Base-by-base conservation (phyloP, 2,113 vertebrate species). In the Psephotus haematonotus region DNA sequence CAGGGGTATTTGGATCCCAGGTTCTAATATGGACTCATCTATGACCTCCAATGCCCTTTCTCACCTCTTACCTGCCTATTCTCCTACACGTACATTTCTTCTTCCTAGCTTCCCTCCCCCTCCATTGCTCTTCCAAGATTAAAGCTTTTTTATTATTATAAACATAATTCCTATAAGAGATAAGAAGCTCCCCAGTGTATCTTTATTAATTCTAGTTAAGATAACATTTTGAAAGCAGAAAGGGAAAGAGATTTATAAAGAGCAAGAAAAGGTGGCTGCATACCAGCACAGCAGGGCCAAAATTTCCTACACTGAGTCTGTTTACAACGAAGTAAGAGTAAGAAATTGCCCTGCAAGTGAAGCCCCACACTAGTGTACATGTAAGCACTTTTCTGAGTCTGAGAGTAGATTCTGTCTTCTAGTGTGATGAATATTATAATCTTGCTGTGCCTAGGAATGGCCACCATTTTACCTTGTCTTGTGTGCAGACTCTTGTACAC, bases 151-250 rank as follows among this genome's bases (percentile, higher is more conserved):
- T 82, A 90, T 93, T 89, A 88, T 92, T 71, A 93, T 92, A 93
- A 97, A 88, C 37, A 84, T 93, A 96, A 96, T 97, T 96, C 93
- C 78, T 79, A 23, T 71, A 80, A 95, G 90, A 97, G 96, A 96
- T 92, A 98, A 97, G 96, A 96, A 94, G 90, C 70, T 97, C 57
- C 93, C 78, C 33, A 62, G 88, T 64, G 64, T 95, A 94, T 96
- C 86, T 95, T 95, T 95, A 96, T 94, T 97, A 97, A 97, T 97
- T 89, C 96, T 90, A 67, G 77, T 74, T 76, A 96, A 96, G 94
- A 93, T 95, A 97, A 92, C 88, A 91, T 96, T 98, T 97, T 96
- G 88, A 95, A 97, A 97, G 92, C 94, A 97, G 94, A 49, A 74
- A 83, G 87, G 35, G 89, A 92, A 96, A 92, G 46, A 94, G 86